These are phyloP conservation scores for Sisyra nigra DNA, from an alignment of 2,888 invertebrate species.

Conservation along the genomic window DNA sequence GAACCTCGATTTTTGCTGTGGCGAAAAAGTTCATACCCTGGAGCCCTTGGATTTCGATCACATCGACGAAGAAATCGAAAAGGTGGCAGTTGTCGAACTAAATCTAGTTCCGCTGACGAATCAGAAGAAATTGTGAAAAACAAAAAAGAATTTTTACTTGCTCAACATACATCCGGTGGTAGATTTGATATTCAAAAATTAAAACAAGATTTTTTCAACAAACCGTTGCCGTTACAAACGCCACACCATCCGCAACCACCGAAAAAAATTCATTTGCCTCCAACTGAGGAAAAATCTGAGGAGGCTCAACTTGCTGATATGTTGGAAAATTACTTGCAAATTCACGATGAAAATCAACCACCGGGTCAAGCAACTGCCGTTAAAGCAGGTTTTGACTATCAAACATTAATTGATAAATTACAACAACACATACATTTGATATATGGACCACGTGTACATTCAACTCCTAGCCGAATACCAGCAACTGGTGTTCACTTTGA, in stretches of 20 bases:
- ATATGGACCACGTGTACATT: constrained; percentile 11
- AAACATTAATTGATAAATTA: constrained; percentile 45
- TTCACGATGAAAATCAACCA: constrained; percentile 30
- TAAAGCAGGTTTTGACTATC: constrained; percentile 32
- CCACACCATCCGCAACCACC: constrained; percentile 14
- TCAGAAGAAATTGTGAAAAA: constrained; percentile 34
- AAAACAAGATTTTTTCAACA: constrained; percentile 46
- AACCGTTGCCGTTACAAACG: constrained; percentile 22
- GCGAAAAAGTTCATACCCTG: constrained; percentile 71
- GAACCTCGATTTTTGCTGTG: constrained; percentile 67
- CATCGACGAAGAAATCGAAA: constrained; percentile 39
- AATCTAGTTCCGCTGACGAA: constrained; percentile 47
- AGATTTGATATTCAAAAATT: constrained; percentile 52
- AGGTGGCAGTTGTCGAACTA: constrained; percentile 50
- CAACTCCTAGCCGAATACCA: constrained; percentile 8
- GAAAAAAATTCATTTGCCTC: constrained; percentile 19
- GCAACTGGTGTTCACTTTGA: constrained; percentile 21
- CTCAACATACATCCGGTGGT: constrained; percentile 39
- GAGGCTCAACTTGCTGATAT: constrained; percentile 43
- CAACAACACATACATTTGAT: constrained; percentile 35
- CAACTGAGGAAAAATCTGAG: constrained; percentile 28
- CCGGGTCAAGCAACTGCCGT: constrained; percentile 12
- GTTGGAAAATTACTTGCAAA: constrained; percentile 47
- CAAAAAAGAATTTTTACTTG: constrained; percentile 29
- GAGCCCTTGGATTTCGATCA: constrained; percentile 40